Evolutionary conservation across 2,113 vertebrate genomes (phyloP).

Genomic region (Dascyllus trimaculatus): DNA sequence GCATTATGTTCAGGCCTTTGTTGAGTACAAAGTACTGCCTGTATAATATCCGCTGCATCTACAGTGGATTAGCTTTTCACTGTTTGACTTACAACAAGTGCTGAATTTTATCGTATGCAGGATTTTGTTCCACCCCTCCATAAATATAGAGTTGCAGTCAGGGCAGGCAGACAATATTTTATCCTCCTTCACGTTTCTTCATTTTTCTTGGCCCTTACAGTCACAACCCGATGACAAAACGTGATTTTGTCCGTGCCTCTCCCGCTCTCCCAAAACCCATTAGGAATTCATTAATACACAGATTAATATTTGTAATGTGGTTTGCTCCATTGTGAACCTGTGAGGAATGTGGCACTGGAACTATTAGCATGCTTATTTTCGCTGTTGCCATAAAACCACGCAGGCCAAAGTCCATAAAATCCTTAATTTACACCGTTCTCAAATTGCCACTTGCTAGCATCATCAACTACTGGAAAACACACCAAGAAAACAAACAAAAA

Average conservation of each 20-base stretch:
- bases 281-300: constrained; percentile 62
- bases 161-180: constrained; percentile 35
- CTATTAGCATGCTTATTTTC: constrained; percentile 61
- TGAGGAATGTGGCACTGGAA: constrained; percentile 54
- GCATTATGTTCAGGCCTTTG: constrained; percentile 65
- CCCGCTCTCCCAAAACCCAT: constrained; percentile 39
- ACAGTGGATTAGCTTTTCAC: constrained; percentile 45
- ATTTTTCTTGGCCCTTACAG: constrained; percentile 48
- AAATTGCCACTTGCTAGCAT: constrained; percentile 41
- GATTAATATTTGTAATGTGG: constrained; percentile 67
- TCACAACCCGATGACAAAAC: constrained; percentile 48
- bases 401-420: constrained; percentile 61
- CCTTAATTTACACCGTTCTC: constrained; percentile 24
- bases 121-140: constrained; percentile 13
- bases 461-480: constrained; percentile 39
- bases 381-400: constrained; percentile 65
- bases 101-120: constrained; percentile 32
- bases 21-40: constrained; percentile 54
- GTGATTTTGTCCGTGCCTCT: constrained; percentile 43
- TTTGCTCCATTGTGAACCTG: constrained; percentile 46
- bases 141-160: constrained; percentile 50
- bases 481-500: constrained; percentile 55
- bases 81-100: constrained; percentile 46
- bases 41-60: constrained; percentile 34
- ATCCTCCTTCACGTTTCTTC: constrained; percentile 39